A percentile compares a stretch with the other conserved stretches of the same genome.
Conservation (phyloP, 2,797 vertebrate species). For the Mionectes olivaceus region DNA sequence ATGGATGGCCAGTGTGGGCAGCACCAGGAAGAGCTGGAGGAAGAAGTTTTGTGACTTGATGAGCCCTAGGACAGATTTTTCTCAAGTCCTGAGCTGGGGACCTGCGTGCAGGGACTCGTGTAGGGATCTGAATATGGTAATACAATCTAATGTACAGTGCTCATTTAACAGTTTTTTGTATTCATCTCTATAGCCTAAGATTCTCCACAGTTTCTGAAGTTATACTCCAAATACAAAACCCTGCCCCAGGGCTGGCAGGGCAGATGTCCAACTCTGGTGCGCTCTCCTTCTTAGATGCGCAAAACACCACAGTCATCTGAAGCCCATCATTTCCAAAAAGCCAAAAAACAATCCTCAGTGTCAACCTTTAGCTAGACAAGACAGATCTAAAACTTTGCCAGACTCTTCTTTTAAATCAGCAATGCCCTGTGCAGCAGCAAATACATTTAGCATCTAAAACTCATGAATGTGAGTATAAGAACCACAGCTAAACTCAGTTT, state of each 20-base stretch:
- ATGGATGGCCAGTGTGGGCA: accelerated
- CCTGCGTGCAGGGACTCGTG: neutral
- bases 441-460: neutral
- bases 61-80: neutral
- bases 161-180: neutral
- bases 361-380: neutral
- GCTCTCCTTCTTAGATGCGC: neutral
- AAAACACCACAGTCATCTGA: neutral
- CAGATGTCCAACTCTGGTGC: neutral
- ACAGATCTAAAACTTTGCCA: neutral
- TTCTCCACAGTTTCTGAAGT: neutral
- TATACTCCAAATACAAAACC: neutral
- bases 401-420: neutral
- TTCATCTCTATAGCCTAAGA: neutral
- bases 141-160: neutral
- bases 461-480: neutral
- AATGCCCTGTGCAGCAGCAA: neutral
- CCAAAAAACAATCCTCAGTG: neutral
- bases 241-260: neutral
- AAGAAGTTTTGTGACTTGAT: neutral
- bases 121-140: neutral
- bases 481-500: neutral
- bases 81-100: neutral
- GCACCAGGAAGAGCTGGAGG: neutral
- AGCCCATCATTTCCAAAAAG: neutral